Evolutionary conservation across 2,888 invertebrate species (phyloP).

Genomic region (Scrobipalpa atriplicella): DNA sequence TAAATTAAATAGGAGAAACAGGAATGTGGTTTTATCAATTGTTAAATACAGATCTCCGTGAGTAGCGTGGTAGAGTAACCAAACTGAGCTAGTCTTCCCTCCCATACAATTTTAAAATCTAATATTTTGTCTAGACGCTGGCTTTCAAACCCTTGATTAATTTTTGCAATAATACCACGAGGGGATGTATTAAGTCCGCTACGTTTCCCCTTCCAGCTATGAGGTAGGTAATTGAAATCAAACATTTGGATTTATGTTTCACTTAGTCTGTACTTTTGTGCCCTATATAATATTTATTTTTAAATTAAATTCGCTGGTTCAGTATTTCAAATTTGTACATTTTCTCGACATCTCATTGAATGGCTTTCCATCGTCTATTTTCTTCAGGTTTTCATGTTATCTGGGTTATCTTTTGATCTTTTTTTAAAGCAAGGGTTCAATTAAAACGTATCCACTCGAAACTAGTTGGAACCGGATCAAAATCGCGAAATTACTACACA

Average conservation of each 20-base stretch:
- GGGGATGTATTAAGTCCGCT: constrained; percentile 37
- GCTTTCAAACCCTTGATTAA: constrained; percentile 25
- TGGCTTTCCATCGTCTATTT: too few relatives aligned
- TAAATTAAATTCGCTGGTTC: background rate
- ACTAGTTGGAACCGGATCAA: constrained; percentile 21
- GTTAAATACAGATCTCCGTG: too few relatives aligned
- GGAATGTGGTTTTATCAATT: too few relatives aligned
- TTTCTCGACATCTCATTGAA: too few relatives aligned
- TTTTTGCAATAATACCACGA: constrained; percentile 36
- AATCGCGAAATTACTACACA: constrained; percentile 30
- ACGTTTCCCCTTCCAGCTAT: constrained; percentile 42
- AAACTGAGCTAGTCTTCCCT: background rate
- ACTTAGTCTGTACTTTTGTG: constrained; percentile 17
- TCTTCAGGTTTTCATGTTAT: too few relatives aligned
- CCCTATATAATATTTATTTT: background rate
- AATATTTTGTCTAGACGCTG: constrained; percentile 11
- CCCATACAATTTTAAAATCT: constrained; percentile 2
- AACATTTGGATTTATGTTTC: constrained; percentile 42
- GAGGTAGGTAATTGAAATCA: constrained; percentile 62
- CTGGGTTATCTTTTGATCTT: too few relatives aligned
- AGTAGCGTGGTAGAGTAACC: too few relatives aligned
- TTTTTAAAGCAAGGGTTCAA: background rate
- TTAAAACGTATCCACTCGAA: background rate
- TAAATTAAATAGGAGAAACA: too few relatives aligned
- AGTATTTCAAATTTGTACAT: background rate